Evolutionary conservation across 2,797 vertebrate genomes (phyloP), one percentile per base, ranked within the genome.

Genomic region (Bufotes viridis): DNA sequence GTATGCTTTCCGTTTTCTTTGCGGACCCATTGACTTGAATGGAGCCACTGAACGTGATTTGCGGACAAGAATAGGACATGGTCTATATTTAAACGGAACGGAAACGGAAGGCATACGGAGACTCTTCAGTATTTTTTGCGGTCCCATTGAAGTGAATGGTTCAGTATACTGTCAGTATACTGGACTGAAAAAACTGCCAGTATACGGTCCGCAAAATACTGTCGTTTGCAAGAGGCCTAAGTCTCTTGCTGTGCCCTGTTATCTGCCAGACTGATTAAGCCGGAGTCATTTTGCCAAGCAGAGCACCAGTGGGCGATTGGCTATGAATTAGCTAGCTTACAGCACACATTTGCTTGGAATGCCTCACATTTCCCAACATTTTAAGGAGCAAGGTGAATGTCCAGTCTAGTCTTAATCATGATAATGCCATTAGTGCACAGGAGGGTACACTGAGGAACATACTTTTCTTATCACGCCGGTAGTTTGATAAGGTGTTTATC

Each of bases 401-500:
- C 74, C n/a, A 61, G n/a, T 24, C 18, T 55, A 34, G 63, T 78
- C 60, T 78, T 78, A 63, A 78, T 76, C 84, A 85, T 12, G 58
- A 53, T 6, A 42, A 61, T 6, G 29, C 29, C 57, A 61, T 61
- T 85, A 85, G 29, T 63, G 17, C 42, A 57, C n/a, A 29, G 11
- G 61, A 29, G 78, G 79, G 70, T 80, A 58, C 51, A 65, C 29
- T 5, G 75, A 29, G 76, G 63, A 79, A 55, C 84, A 42, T 49
- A 86, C 84, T 86, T 70, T 55, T 65, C 76, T 86, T 86, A 86
- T 86, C 84, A 80, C 76, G 3, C 76, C 80, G 67, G 85, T 80
- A 86, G 76, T 86, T 80, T 86, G 85, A 86, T 79, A 86, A 80
- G 76, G 76, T 67, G 75, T 79, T 79, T 80, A 86, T 80, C 85